These are phyloP conservation scores for Brevipalpus yothersi DNA, from an alignment of 1,140 invertebrate genomes.

Conservation along the genomic window DNA sequence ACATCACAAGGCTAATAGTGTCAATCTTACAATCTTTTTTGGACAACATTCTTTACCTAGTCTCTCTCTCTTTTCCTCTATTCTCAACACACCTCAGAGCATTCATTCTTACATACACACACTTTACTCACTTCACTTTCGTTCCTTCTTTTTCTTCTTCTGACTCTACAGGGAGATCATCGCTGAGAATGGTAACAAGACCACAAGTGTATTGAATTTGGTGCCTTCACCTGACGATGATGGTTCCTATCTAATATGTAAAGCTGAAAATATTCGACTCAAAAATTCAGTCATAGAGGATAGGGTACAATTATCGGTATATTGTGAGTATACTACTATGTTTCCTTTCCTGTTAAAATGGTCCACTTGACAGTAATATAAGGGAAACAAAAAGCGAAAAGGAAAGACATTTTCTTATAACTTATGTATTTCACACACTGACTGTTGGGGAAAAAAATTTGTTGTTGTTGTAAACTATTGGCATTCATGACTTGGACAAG, in stretches of 20 bases:
- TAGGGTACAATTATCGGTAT: conserved; percentile 54
- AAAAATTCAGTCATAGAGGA: conserved; percentile 34
- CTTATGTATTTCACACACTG: background rate
- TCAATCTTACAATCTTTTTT: too few species aligned
- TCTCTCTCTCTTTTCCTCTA: background rate
- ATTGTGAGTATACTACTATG: conserved; percentile 34
- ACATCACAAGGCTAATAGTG: too few species aligned
- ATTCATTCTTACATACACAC: too few species aligned
- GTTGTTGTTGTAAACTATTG: background rate
- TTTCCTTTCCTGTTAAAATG: background rate
- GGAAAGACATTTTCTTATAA: background rate
- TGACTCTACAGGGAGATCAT: background rate
- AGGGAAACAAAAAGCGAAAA: too few species aligned
- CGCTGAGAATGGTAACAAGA: conserved; percentile 55
- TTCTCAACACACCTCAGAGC: too few species aligned
- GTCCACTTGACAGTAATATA: too few species aligned
- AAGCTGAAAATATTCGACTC: conserved; percentile 50
- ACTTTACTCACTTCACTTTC: background rate
- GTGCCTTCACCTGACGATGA: conserved; percentile 46
- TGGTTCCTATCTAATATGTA: conserved; percentile 48
- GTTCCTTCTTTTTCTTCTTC: background rate
- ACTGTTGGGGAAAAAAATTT: background rate
- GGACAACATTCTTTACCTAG: background rate
- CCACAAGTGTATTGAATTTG: conserved; percentile 52
- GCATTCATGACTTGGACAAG: too few species aligned